A percentile compares a stretch with the other conserved stretches of the same genome.
Evolutionary conservation across 2,888 invertebrate genomes (phyloP).

Genomic region (Crepidodera aurea): DNA sequence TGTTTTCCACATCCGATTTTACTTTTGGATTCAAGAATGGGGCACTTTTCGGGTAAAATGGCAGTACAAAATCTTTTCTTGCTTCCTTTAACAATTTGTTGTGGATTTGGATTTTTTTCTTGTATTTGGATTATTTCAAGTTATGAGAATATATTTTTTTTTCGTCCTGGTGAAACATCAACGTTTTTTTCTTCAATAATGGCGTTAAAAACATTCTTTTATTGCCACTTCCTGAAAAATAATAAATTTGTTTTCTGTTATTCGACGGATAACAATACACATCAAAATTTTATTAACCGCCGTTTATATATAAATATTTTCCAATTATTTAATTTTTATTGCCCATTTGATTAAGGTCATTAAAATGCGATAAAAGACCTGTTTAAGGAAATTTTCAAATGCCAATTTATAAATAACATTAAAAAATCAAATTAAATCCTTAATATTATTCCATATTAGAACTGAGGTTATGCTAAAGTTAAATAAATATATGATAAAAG

Average conservation of each 20-base stretch:
- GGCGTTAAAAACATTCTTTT: no score
- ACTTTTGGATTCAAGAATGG: conserved; percentile 27
- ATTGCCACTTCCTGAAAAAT: no score
- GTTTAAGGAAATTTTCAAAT: conserved; percentile 1
- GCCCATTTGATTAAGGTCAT: background rate
- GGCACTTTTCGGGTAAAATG: conserved; percentile 18
- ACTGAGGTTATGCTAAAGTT: conserved; percentile 3
- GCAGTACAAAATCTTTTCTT: conserved; percentile 5
- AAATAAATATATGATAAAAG: conserved; percentile 22
- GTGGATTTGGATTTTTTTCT: no score
- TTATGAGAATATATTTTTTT: no score
- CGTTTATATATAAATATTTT: no score
- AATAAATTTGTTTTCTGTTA: no score
- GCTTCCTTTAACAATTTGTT: background rate
- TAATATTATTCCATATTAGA: conserved; percentile 6
- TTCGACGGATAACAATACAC: no score
- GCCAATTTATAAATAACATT: conserved; percentile 2
- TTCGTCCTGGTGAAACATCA: no score
- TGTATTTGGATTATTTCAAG: no score
- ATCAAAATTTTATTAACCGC: no score
- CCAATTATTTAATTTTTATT: conserved; percentile 1
- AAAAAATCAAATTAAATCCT: conserved; percentile 8
- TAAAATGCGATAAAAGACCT: background rate
- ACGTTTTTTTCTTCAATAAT: no score
- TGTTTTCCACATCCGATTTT: conserved; percentile 42